Percentiles rank a stretch among this genome's conserved stretches.
phyloP scores from a whole-genome alignment of 2,888 invertebrate species.

The Hyppa rectilinea region DNA sequence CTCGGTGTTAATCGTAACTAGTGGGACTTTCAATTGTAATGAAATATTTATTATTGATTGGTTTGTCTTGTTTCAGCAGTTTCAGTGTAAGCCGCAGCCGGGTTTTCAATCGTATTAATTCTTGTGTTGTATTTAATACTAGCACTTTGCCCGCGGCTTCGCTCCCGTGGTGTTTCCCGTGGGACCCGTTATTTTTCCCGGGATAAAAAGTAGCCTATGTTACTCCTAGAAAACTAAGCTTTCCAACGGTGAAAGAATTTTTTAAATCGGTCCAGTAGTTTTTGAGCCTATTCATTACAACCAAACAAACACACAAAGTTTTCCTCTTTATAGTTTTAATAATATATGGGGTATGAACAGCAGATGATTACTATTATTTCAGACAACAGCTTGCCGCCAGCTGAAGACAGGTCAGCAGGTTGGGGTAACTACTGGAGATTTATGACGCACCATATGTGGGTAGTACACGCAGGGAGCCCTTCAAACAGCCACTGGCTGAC shows the following conservation, averaged over 20 bases:
- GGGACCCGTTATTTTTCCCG: no score
- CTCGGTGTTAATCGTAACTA: background rate
- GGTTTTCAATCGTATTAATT: background rate
- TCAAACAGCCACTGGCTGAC: accelerated
- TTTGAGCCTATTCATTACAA: no score
- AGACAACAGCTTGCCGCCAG: background rate
- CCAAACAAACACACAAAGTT: no score
- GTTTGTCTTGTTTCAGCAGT: background rate
- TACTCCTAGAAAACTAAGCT: no score
- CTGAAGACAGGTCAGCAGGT: background rate
- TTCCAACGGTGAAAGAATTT: no score
- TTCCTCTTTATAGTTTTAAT: no score
- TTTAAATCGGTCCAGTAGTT: no score
- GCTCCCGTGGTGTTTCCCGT: no score
- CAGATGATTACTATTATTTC: background rate
- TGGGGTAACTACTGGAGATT: no score
- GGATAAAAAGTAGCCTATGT: no score
- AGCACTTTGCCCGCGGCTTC: no score
- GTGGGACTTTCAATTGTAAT: background rate
- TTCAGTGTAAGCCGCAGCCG: background rate
- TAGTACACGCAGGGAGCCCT: accelerated
- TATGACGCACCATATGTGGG: accelerated
- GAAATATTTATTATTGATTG: background rate
- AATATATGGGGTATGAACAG: background rate
- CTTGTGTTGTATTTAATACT: background rate